These are phyloP conservation scores for Hemicrepidius hirtus DNA, from an alignment of 2,888 invertebrate genomes.

Conservation along the genomic window DNA sequence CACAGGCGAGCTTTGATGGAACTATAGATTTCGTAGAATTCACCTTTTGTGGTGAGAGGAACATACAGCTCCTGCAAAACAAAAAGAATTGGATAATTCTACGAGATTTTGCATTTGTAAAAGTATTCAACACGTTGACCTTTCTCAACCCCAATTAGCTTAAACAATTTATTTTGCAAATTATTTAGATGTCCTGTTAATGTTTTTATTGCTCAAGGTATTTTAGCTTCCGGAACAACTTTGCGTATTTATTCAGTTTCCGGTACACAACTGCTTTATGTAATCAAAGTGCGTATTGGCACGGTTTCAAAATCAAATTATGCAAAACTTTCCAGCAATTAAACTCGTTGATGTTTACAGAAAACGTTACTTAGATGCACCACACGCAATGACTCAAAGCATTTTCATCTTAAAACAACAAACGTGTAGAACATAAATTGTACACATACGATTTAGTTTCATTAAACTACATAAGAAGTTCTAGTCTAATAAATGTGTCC, in stretches of 20 bases:
- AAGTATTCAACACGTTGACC: too few relatives aligned
- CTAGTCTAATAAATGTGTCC: slow-evolving; percentile 38
- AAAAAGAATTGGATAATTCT: slow-evolving; percentile 9
- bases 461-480: slow-evolving; percentile 43
- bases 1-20: slow-evolving; percentile 75
- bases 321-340: slow-evolving; percentile 44
- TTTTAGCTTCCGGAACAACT: slow-evolving; percentile 31
- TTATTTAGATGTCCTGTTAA: not conserved
- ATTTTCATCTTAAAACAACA: slow-evolving; percentile 45
- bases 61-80: slow-evolving; percentile 80
- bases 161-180: not conserved
- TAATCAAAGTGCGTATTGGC: slow-evolving; percentile 13
- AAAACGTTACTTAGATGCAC: slow-evolving; percentile 43
- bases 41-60: slow-evolving; percentile 84
- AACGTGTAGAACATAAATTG: slow-evolving; percentile 41
- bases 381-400: slow-evolving; percentile 31
- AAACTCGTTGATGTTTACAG: slow-evolving; percentile 37
- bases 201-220: slow-evolving; percentile 21
- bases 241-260: not conserved
- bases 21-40: slow-evolving; percentile 81
- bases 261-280: not conserved
- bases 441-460: slow-evolving; percentile 37
- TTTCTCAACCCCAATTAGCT: too few relatives aligned
- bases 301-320: slow-evolving; percentile 34
- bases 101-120: too few relatives aligned